Percentiles rank a stretch among this genome's conserved stretches.
These are phyloP conservation scores for Eptesicus fuscus DNA, from an alignment of 2,113 vertebrate species.

Conservation along the genomic window DNA sequence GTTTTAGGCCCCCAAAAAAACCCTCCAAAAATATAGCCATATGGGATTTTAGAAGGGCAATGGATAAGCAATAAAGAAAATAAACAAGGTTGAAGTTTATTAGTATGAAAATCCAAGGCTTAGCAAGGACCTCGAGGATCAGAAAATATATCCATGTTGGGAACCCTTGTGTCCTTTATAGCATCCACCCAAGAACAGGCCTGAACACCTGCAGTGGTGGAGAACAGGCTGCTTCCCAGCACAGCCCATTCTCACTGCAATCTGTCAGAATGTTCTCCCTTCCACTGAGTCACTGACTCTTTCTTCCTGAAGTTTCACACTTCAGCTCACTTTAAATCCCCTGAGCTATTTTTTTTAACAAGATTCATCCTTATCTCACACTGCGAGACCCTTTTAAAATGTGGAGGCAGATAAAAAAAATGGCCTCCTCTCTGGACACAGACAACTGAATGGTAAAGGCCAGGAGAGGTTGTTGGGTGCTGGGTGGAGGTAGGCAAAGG, in stretches of 20 bases:
- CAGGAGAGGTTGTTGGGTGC: background rate
- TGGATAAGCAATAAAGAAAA: background rate
- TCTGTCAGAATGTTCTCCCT: background rate
- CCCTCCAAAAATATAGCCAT: background rate
- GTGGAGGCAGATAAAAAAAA: background rate
- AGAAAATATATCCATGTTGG: background rate
- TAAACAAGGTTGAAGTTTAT: background rate
- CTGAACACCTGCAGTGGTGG: background rate
- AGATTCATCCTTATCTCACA: background rate
- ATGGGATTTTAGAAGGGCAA: background rate
- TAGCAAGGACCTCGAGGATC: background rate
- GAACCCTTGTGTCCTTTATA: background rate
- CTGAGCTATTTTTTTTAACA: background rate
- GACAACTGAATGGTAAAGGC: background rate
- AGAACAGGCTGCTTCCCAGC: background rate
- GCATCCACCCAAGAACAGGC: background rate
- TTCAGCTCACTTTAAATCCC: background rate
- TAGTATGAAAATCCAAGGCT: background rate
- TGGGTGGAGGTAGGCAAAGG: background rate
- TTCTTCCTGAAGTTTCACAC: background rate
- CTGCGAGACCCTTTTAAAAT: background rate
- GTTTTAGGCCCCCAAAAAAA: background rate
- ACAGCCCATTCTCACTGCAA: background rate
- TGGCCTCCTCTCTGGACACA: background rate
- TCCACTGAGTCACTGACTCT: background rate